phyloP scores from a whole-genome alignment of 1,140 invertebrate species.

The Akabosia matsudoensis region DNA sequence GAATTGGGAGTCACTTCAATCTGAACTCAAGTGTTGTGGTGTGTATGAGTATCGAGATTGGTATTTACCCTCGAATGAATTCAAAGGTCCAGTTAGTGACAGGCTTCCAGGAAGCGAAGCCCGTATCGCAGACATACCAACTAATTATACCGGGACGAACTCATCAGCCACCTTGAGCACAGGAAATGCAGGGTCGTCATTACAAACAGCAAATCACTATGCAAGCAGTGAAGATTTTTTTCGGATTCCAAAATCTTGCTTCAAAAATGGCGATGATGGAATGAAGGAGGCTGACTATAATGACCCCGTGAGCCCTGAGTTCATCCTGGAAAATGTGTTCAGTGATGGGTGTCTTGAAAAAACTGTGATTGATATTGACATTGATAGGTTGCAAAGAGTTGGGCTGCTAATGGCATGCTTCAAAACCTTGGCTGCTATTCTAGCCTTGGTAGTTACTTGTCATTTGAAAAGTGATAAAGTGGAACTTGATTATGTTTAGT shows the following conservation, averaged over 20 bases:
- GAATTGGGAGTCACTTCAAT: constrained; percentile 1
- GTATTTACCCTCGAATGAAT: background rate
- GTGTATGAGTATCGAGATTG: constrained; percentile 13
- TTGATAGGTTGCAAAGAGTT: background rate
- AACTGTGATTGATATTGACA: background rate
- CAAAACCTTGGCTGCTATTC: background rate
- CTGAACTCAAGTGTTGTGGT: constrained; percentile 6
- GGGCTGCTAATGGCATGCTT: background rate
- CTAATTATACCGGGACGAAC: no score
- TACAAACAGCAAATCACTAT: background rate
- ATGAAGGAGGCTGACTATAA: constrained; percentile 3
- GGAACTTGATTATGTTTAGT: background rate
- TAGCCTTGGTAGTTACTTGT: background rate
- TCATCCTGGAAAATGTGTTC: constrained; percentile 1
- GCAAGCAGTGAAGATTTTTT: constrained; percentile 4
- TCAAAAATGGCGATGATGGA: constrained; percentile 11
- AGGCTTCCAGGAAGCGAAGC: no score
- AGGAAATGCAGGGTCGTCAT: no score
- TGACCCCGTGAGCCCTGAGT: background rate
- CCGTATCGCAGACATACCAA: no score
- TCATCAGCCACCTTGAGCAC: no score
- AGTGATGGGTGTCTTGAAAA: constrained; percentile 4
- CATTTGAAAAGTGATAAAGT: constrained; percentile 3
- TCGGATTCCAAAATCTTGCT: background rate
- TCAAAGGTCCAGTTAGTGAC: no score